A percentile compares a stretch with the other conserved stretches of the same genome.
Conservation (phyloP, 2,113 vertebrate species). For the Archilochus colubris region DNA sequence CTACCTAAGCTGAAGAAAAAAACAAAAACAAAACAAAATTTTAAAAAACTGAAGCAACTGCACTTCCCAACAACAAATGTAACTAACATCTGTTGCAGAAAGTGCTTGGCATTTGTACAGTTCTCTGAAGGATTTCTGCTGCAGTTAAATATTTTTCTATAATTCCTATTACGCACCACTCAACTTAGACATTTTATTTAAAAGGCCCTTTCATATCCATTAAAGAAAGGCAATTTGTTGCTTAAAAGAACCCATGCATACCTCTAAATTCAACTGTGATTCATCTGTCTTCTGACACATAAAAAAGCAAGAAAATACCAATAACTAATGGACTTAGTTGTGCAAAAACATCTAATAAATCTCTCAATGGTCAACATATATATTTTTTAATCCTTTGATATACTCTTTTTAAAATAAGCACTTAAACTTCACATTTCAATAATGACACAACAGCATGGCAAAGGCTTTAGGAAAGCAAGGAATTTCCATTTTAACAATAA, state of each 20-base stretch:
- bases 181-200: slow-evolving; percentile 14
- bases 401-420: background rate
- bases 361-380: background rate
- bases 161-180: slow-evolving; percentile 17
- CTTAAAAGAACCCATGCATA: background rate
- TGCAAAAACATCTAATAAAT: background rate
- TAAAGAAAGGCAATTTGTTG: slow-evolving; percentile 9
- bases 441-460: background rate
- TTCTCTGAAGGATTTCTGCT: slow-evolving; percentile 47
- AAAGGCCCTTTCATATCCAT: background rate
- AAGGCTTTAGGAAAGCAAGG: background rate
- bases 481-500: background rate
- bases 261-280: slow-evolving; percentile 20
- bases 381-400: background rate
- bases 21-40: slow-evolving; percentile 10
- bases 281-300: background rate
- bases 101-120: slow-evolving; percentile 64
- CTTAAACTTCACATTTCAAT: background rate
- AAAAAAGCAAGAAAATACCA: background rate
- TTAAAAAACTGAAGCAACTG: slow-evolving; percentile 54
- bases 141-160: slow-evolving; percentile 54
- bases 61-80: slow-evolving; percentile 55
- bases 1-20: slow-evolving; percentile 15
- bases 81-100: slow-evolving; percentile 75
- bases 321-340: background rate